Evolutionary conservation across 37 sponge, comb jelly and placozoan species (phyloP).

Genomic region (Crambe crambe): DNA sequence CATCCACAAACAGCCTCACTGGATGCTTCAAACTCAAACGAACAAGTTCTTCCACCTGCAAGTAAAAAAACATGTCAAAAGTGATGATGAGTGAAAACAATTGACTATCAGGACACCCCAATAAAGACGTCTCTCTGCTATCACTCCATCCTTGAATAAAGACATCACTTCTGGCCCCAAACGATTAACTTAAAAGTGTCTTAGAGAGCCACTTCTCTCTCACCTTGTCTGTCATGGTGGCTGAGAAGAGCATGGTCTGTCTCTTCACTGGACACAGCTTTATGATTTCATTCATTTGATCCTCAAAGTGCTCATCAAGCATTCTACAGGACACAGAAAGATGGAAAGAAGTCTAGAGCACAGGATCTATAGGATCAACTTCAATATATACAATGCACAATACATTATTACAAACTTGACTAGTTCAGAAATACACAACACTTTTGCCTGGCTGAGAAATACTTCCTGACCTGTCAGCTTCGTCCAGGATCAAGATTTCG

Average conservation of each 20-base stretch:
- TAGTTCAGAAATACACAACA: background rate
- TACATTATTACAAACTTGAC: background rate
- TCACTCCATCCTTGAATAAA: no score
- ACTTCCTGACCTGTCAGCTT: constrained; percentile 88
- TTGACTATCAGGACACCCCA: no score
- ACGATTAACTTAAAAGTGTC: no score
- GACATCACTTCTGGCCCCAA: no score
- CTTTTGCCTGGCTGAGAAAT: background rate
- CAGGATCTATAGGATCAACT: no score
- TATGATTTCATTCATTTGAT: constrained; percentile 95
- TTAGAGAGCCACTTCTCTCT: background rate
- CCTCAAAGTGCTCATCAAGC: constrained; percentile 96
- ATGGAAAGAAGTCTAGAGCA: no score
- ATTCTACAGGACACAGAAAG: constrained; percentile 62
- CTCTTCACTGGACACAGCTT: constrained; percentile 78
- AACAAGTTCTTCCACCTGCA: constrained; percentile 93
- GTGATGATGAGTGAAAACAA: background rate
- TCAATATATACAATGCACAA: background rate
- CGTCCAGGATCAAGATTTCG: constrained; percentile 96
- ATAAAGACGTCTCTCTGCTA: no score
- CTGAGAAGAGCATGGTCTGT: constrained; percentile 99
- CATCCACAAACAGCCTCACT: constrained; percentile 92
- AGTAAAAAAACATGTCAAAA: no score
- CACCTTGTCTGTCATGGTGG: constrained; percentile 99
- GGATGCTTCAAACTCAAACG: constrained; percentile 90